Conservation (phyloP, 2,888 invertebrate genomes). For the Hetaerina titia region DNA sequence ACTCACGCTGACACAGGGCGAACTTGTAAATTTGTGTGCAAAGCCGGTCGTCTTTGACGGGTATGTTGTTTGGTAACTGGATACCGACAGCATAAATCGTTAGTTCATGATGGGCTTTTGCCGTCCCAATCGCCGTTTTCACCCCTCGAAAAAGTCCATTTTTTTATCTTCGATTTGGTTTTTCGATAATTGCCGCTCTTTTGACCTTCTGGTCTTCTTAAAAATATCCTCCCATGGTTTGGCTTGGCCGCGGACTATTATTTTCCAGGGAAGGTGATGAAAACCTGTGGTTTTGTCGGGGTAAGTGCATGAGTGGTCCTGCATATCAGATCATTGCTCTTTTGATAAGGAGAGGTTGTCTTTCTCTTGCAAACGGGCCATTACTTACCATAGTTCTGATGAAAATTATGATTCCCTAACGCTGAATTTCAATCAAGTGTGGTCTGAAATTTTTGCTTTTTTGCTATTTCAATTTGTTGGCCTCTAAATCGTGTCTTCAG, state of each 20-base stretch:
- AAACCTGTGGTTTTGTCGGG: slow-evolving; percentile 8
- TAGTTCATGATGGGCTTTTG: slow-evolving; percentile 35
- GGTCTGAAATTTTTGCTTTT: background rate
- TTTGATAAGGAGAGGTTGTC: slow-evolving; percentile 53
- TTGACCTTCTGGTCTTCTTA: slow-evolving; percentile 37
- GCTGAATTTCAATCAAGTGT: background rate
- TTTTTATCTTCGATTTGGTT: slow-evolving; percentile 32
- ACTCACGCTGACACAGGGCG: slow-evolving; percentile 51
- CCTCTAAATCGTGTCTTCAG: background rate
- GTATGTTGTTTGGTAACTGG: slow-evolving; percentile 60
- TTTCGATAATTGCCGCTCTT: slow-evolving; percentile 52
- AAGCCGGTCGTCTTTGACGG: slow-evolving; percentile 39
- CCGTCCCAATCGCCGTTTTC: background rate
- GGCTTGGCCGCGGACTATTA: background rate
- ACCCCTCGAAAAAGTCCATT: background rate
- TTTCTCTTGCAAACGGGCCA: background rate
- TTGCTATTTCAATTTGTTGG: background rate
- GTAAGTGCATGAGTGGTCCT: background rate
- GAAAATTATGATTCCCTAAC: background rate
- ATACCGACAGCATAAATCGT: slow-evolving; percentile 53
- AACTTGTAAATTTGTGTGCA: slow-evolving; percentile 59
- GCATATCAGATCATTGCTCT: slow-evolving; percentile 22
- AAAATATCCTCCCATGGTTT: background rate
- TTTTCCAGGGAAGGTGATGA: slow-evolving; percentile 52
- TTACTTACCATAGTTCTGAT: background rate